phyloP scores from a whole-genome alignment of 2,797 vertebrate genomes.

The Pyrocephalus nanus region DNA sequence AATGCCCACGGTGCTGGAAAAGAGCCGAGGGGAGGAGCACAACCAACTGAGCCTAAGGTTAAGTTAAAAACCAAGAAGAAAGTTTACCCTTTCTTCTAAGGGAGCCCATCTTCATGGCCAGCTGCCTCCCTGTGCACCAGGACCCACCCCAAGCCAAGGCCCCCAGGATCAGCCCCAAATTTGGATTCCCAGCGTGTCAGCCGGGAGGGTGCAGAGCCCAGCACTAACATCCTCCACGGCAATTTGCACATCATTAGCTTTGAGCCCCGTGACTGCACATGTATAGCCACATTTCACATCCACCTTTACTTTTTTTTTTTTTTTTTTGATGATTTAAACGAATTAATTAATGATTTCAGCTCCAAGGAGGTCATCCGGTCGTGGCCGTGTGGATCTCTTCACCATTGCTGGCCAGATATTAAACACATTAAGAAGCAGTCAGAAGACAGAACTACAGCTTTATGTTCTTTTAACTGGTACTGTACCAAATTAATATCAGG shows the following conservation, averaged over 20 bases:
- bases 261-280: background rate
- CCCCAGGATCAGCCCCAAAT: background rate
- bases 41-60: background rate
- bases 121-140: background rate
- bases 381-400: background rate
- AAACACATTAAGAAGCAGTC: conserved; percentile 7
- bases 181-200: background rate
- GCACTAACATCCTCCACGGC: background rate
- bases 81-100: background rate
- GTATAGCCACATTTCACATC: background rate
- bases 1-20: background rate
- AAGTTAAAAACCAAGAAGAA: background rate
- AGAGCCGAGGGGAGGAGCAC: background rate
- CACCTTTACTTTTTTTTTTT: background rate
- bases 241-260: background rate
- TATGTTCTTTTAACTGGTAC: background rate
- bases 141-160: background rate
- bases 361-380: conserved; percentile 4
- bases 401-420: background rate
- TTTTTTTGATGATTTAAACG: background rate
- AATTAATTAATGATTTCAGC: conserved; percentile 6
- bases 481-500: background rate
- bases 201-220: background rate
- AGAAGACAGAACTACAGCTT: conserved; percentile 10
- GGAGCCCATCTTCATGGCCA: background rate